A percentile compares a stretch with the other conserved stretches of the same genome.
These are phyloP conservation scores for Oxygymnocypris stewartii DNA, from an alignment of 2,113 vertebrate species.

Conservation along the genomic window DNA sequence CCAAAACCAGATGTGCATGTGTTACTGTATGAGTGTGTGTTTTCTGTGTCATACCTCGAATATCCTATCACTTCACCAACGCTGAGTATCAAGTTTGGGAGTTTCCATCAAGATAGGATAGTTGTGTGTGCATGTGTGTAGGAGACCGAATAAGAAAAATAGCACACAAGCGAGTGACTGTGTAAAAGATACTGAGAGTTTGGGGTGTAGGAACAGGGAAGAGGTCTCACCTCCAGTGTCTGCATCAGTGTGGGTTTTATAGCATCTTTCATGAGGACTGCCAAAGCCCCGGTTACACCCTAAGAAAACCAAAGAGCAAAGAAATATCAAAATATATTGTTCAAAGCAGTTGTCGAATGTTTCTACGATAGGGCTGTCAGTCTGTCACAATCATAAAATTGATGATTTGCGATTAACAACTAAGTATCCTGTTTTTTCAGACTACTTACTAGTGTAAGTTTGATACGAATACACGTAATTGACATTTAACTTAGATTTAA, in stretches of 20 bases:
- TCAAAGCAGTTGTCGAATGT: background rate
- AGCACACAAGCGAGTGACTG: slow-evolving; percentile 31
- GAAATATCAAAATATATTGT: background rate
- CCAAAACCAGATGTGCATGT: slow-evolving; percentile 49
- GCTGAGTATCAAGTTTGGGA: slow-evolving; percentile 41
- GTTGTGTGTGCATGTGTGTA: slow-evolving; percentile 20
- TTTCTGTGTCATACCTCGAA: slow-evolving; percentile 32
- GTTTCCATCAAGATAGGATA: slow-evolving; percentile 34
- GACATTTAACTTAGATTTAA: background rate
- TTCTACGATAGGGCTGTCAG: background rate
- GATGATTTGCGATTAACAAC: background rate
- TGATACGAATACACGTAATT: background rate
- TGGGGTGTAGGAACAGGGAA: background rate
- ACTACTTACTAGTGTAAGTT: background rate
- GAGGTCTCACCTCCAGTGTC: slow-evolving; percentile 89
- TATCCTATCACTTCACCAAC: slow-evolving; percentile 48
- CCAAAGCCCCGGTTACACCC: slow-evolving; percentile 93
- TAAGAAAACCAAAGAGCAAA: slow-evolving; percentile 58
- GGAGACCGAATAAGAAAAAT: slow-evolving; percentile 37
- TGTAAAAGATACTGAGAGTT: slow-evolving; percentile 17
- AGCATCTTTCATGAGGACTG: slow-evolving; percentile 97
- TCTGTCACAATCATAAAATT: background rate
- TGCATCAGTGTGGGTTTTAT: slow-evolving; percentile 99
- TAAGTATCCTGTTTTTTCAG: too few relatives aligned
- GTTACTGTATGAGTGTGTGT: slow-evolving; percentile 13